phyloP scores from a whole-genome alignment of 2,888 invertebrate genomes.

The Ichneumoninae sp. region DNA sequence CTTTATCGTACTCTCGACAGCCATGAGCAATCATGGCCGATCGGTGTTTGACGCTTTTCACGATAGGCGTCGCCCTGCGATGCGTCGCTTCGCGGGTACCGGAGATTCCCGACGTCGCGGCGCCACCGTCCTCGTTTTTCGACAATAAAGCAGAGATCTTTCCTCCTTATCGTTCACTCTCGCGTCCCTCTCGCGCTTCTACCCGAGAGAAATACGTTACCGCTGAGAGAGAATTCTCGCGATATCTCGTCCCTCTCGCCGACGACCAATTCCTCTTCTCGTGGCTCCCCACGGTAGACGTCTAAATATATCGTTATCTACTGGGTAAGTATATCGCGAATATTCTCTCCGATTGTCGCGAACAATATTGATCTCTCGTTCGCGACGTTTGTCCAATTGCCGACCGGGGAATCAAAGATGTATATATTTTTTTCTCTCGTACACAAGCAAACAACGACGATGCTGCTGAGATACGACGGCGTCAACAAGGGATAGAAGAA shows the following conservation, averaged over 20 bases:
- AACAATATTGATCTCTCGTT: constrained; percentile 63
- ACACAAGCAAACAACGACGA: not conserved
- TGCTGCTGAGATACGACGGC: not conserved
- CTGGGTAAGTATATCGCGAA: constrained; percentile 56
- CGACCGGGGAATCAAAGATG: not conserved
- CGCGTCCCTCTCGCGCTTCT: constrained; percentile 4
- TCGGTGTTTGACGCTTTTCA: constrained; percentile 45
- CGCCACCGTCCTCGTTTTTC: constrained; percentile 14
- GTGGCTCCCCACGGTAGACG: constrained; percentile 41
- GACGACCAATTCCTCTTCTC: constrained; percentile 27
- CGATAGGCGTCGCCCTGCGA: constrained; percentile 64
- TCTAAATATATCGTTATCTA: constrained; percentile 66
- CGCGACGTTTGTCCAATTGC: constrained; percentile 58
- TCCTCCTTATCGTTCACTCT: constrained; percentile 1
- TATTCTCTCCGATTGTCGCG: constrained; percentile 52
- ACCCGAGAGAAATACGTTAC: constrained; percentile 15
- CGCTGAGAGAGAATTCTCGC: not conserved
- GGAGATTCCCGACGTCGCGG: constrained; percentile 6
- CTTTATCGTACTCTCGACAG: constrained; percentile 70
- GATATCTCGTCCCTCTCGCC: constrained; percentile 41
- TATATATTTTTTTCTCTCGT: not conserved
- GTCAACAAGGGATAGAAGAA: constrained; percentile 1
- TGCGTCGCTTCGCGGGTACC: not conserved
- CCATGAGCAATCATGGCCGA: constrained; percentile 61
- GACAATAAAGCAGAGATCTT: not conserved